phyloP scores from a whole-genome alignment of 2,113 vertebrate genomes.

The Mixornis gularis region DNA sequence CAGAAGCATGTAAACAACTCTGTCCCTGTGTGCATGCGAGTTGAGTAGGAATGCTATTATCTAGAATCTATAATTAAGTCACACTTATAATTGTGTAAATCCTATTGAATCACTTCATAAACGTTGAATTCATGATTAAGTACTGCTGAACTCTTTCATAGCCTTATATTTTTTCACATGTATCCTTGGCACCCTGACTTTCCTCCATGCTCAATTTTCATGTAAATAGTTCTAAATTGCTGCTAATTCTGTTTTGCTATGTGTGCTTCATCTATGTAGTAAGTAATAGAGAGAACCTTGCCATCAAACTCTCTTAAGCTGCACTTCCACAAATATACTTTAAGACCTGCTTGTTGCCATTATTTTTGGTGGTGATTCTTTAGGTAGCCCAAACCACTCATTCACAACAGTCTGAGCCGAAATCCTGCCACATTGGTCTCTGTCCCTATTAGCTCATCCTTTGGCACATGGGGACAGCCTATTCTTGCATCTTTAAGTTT shows the following conservation, averaged over 20 bases:
- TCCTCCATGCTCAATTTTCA: neutral
- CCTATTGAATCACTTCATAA: neutral
- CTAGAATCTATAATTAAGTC: neutral
- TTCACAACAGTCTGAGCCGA: neutral
- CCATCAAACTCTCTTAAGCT: neutral
- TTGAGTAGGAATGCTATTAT: neutral
- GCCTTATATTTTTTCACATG: neutral
- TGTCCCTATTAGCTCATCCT: neutral
- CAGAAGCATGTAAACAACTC: neutral
- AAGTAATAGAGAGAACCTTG: neutral
- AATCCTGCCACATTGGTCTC: neutral
- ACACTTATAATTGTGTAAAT: neutral
- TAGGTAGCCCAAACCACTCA: neutral
- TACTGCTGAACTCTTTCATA: neutral
- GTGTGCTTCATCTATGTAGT: neutral
- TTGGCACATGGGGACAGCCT: neutral
- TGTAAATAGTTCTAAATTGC: neutral
- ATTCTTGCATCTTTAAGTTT: neutral
- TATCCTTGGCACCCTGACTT: neutral
- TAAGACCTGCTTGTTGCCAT: neutral
- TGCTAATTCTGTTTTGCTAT: neutral
- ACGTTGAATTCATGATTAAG: neutral
- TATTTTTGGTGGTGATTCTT: neutral
- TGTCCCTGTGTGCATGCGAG: neutral
- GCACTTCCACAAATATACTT: neutral